Percentiles rank a stretch among this genome's conserved stretches.
Evolutionary conservation across 2,888 invertebrate genomes (phyloP).

Genomic region (Boloria selene): DNA sequence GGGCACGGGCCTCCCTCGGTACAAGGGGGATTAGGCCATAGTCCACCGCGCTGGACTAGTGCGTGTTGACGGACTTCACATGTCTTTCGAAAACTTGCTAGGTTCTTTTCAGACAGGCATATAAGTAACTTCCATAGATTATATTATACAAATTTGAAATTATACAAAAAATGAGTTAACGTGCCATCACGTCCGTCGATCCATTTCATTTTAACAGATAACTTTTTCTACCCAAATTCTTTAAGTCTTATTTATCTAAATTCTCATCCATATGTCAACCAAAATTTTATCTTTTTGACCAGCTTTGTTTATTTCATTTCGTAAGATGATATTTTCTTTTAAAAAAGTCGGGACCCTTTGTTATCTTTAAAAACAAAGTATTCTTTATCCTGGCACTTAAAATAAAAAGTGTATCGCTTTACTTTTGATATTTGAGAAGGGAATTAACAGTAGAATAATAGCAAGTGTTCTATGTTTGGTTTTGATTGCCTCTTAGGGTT

Average conservation of each 20-base stretch:
- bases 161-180: neutral
- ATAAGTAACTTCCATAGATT: too few species aligned
- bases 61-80: too few species aligned
- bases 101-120: too few species aligned
- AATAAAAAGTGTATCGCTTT: slow-evolving; percentile 35
- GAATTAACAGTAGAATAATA: slow-evolving; percentile 35
- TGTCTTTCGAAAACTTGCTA: too few species aligned
- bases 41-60: too few species aligned
- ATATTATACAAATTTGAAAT: too few species aligned
- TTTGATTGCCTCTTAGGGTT: neutral
- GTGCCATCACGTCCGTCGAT: neutral
- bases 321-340: slow-evolving; percentile 28
- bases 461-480: slow-evolving; percentile 8
- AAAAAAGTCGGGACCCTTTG: slow-evolving; percentile 30
- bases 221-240: slow-evolving; percentile 12
- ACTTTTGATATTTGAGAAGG: slow-evolving; percentile 39
- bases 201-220: neutral
- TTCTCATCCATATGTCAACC: slow-evolving; percentile 18
- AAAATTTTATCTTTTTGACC: slow-evolving; percentile 17
- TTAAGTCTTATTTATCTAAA: neutral
- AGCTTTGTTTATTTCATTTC: neutral
- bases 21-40: too few species aligned
- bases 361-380: slow-evolving; percentile 31
- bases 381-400: slow-evolving; percentile 35
- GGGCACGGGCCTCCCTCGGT: too few species aligned